Conservation (phyloP, 2,113 vertebrate genomes). For the Typhlomys cinereus region DNA sequence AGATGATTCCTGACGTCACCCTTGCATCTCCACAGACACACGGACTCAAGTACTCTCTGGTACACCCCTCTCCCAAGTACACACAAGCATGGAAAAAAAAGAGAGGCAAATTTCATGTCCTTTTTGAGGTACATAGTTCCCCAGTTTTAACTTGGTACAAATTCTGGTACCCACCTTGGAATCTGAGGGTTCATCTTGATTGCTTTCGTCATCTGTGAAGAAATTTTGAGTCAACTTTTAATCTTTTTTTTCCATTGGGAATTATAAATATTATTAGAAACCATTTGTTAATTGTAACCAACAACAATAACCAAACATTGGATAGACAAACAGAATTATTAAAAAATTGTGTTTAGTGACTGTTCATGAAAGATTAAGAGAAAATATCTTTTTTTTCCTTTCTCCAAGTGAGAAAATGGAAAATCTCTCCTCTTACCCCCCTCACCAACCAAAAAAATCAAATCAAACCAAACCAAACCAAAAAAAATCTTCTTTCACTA, state of each 20-base stretch:
- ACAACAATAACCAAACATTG: background rate
- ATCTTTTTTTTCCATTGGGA: constrained; percentile 57
- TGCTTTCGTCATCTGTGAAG: constrained; percentile 85
- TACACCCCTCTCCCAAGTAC: too few relatives aligned
- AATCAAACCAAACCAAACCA: background rate
- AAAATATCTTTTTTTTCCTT: background rate
- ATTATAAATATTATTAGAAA: constrained; percentile 44
- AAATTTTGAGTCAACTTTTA: constrained; percentile 62
- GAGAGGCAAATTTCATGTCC: background rate
- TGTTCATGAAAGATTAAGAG: constrained; percentile 44
- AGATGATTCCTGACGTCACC: too few relatives aligned
- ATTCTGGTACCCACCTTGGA: constrained; percentile 83
- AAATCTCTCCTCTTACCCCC: too few relatives aligned
- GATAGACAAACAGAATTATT: constrained; percentile 21
- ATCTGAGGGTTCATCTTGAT: constrained; percentile 86
- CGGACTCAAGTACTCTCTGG: too few relatives aligned
- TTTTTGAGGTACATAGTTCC: background rate
- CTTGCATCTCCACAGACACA: too few relatives aligned
- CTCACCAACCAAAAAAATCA: too few relatives aligned
- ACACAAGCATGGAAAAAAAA: too few relatives aligned
- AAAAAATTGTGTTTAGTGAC: constrained; percentile 40
- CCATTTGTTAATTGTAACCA: too few relatives aligned
- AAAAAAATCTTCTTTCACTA: background rate
- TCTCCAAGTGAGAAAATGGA: background rate
- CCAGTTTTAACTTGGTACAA: constrained; percentile 29